Conservation (phyloP, 2,888 invertebrate genomes). For the Netelia fuscicornis region DNA sequence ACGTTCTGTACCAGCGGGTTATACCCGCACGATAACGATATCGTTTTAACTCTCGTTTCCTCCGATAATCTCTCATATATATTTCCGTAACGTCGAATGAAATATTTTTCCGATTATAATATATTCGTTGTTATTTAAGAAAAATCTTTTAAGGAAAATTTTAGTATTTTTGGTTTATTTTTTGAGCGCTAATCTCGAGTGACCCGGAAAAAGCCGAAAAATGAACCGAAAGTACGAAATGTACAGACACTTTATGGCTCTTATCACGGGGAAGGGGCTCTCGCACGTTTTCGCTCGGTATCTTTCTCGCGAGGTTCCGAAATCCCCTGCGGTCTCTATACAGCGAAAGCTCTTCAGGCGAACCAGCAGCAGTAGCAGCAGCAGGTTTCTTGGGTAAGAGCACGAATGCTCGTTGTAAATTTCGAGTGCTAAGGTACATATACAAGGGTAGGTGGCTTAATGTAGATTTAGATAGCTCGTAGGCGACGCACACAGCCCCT, state of each 20-base stretch:
- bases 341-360: conserved; percentile 36
- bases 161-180: neutral
- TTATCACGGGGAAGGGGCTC: conserved; percentile 38
- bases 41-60: neutral
- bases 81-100: too few relatives aligned
- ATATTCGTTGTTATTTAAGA: neutral
- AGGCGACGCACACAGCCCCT: conserved; percentile 66
- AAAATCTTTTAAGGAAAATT: neutral
- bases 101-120: too few relatives aligned
- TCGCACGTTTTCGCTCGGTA: conserved; percentile 48
- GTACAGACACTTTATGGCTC: conserved; percentile 9
- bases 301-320: conserved; percentile 31
- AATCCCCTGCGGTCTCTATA: conserved; percentile 51
- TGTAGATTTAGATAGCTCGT: conserved; percentile 80
- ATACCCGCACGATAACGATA: neutral
- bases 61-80: neutral
- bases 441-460: conserved; percentile 77
- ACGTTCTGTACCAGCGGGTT: neutral
- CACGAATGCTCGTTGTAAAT: conserved; percentile 74
- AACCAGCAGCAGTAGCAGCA: conserved; percentile 29
- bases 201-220: conserved; percentile 3
- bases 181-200: neutral
- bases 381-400: conserved; percentile 58
- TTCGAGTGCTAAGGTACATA: conserved; percentile 73
- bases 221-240: conserved; percentile 37